Evolutionary conservation across 2,888 invertebrate species (phyloP), one percentile per base, ranked within the genome.

Genomic region (Belgica antarctica): DNA sequence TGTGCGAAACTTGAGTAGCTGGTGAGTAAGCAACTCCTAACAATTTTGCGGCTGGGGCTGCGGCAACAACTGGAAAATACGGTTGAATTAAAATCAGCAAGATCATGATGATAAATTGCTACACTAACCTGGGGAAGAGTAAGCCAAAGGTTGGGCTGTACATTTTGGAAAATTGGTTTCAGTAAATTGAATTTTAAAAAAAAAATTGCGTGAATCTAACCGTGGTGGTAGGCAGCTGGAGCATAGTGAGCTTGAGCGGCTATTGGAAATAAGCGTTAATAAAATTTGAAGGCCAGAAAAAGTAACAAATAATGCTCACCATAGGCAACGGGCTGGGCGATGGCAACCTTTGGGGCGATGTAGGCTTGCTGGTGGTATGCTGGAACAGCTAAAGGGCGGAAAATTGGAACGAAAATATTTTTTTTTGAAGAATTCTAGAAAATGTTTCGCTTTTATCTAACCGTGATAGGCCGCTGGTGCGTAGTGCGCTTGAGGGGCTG

Each of bases 1-100:
- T 83, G 77, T 85, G 85, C n/a, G 85, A 83, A 1, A 86, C 85
- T 15, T 84, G 81, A 8, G 86, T 84, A 12, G 85, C 84, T 31
- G 85, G 83, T 12, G 85, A 84, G 74, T 85, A 86, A 0, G 85
- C 84, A 17, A 85, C 83, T 41, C 85, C 85, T n/a, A 85, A 78
- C 46, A 84, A 81, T 15, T 82, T 82, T 59, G 82, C 82, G 68
- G 80, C 77, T 15, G 80, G 76, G 0, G 73, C 65, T 12, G 71
- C 74, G 15, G 41, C 70, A 61, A 61, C 70, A 19, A 41, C 61
- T 59, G 28, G 19, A 10, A 28, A 7, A 25, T 71, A 63, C n/a
- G n/a, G n/a, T n/a, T n/a, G 22, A 72, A 71, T 69, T 22, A 7
- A 62, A 15, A 62, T 8, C 7, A 31, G 34, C 34, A 31, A 12